Conservation (phyloP, 2,888 invertebrate species). For the Willowsia nigromaculata region DNA sequence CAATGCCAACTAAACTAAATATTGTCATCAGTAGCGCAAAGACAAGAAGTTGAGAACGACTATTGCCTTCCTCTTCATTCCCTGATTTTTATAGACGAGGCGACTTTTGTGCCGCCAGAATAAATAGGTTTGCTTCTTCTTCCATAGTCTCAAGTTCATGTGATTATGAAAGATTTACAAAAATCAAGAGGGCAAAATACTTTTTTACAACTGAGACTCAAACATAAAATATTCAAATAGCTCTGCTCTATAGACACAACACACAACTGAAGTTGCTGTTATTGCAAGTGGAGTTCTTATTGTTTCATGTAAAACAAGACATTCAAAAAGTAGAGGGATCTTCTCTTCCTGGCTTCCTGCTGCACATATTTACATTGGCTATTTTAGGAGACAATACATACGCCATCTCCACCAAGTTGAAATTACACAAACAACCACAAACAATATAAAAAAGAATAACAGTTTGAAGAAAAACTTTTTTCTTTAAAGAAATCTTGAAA, state of each 20-base stretch:
- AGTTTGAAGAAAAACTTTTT: slow-evolving; percentile 9
- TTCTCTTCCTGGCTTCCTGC: neutral
- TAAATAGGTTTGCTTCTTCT: neutral
- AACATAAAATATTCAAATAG: neutral
- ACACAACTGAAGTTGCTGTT: no score
- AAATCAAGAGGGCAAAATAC: neutral
- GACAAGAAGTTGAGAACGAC: neutral
- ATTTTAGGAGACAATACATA: neutral
- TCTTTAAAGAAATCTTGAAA: slow-evolving; percentile 4
- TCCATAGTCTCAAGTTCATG: slow-evolving; percentile 47
- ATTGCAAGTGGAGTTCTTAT: neutral
- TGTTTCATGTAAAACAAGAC: neutral
- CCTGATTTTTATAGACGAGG: neutral
- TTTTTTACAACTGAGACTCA: neutral
- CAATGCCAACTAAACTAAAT: neutral
- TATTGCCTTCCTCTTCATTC: neutral
- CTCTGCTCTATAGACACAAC: no score
- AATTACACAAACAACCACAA: neutral
- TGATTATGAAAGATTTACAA: neutral
- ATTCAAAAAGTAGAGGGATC: neutral
- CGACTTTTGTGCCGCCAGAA: neutral
- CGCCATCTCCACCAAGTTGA: neutral
- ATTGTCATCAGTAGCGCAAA: neutral
- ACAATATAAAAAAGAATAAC: slow-evolving; percentile 13
- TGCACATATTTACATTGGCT: neutral